These are phyloP conservation scores for Nycteola revayana DNA, from an alignment of 2,888 invertebrate genomes.

Conservation along the genomic window DNA sequence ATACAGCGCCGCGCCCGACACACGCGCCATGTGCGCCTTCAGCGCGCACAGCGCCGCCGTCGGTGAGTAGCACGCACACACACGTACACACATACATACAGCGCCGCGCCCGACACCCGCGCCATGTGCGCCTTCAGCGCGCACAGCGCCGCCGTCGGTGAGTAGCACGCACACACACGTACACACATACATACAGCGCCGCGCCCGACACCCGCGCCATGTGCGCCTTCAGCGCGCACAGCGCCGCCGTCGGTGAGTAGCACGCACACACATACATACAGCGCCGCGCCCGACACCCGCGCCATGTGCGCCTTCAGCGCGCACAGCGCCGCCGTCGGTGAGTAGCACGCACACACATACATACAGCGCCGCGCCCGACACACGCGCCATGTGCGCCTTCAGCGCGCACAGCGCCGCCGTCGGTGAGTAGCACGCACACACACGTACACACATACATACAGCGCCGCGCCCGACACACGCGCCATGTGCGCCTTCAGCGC, in stretches of 20 bases:
- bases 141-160: constrained; percentile 59
- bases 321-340: constrained; percentile 54
- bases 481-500: constrained; percentile 61
- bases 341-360: too few relatives aligned
- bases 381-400: constrained; percentile 60
- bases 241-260: constrained; percentile 55
- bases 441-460: too few relatives aligned
- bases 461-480: constrained; percentile 37
- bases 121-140: constrained; percentile 61
- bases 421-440: constrained; percentile 39
- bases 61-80: too few relatives aligned
- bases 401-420: constrained; percentile 55
- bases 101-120: constrained; percentile 34
- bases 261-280: neutral
- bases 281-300: constrained; percentile 88
- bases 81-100: too few relatives aligned
- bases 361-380: constrained; percentile 27
- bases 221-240: constrained; percentile 61
- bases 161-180: constrained; percentile 19
- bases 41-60: constrained; percentile 51
- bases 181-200: too few relatives aligned
- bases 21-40: constrained; percentile 89
- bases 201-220: constrained; percentile 45
- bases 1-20: constrained; percentile 85
- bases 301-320: constrained; percentile 85